These are phyloP conservation scores for Gymnothorax reevesii DNA, from an alignment of 2,797 vertebrate genomes.

Conservation along the genomic window DNA sequence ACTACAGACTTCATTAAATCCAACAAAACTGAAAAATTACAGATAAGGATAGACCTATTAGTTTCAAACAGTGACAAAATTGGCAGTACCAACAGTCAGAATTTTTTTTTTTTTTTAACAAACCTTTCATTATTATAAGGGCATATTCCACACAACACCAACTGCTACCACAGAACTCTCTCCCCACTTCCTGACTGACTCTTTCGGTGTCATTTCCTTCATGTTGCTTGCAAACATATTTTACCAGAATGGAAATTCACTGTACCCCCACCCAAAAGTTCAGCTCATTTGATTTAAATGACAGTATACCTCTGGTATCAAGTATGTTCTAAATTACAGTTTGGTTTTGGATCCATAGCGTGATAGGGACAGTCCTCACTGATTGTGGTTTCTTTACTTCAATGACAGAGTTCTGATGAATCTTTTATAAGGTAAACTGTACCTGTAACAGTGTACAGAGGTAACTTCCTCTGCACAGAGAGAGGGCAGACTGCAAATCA, in stretches of 20 bases:
- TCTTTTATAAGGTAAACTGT: no score
- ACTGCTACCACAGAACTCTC: neutral
- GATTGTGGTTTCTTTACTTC: no score
- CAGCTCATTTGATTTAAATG: neutral
- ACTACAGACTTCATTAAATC: no score
- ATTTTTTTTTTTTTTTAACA: neutral
- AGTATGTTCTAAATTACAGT: no score
- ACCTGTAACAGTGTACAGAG: no score
- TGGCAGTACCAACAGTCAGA: neutral
- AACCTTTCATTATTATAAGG: neutral
- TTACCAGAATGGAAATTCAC: neutral
- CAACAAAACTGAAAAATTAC: neutral
- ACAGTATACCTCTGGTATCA: no score
- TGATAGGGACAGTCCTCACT: neutral
- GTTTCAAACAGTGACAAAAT: neutral
- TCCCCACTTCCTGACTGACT: neutral
- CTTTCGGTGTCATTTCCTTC: neutral
- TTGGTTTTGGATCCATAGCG: neutral
- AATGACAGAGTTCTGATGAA: no score
- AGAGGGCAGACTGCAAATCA: no score
- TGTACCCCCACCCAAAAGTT: neutral
- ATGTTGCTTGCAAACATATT: neutral
- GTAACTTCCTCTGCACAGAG: no score
- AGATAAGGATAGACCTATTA: neutral
- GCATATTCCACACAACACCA: neutral